Percentiles rank a stretch among this genome's conserved stretches.
Conservation (phyloP, 2,113 vertebrate genomes). For the Sisor rabdophorus region DNA sequence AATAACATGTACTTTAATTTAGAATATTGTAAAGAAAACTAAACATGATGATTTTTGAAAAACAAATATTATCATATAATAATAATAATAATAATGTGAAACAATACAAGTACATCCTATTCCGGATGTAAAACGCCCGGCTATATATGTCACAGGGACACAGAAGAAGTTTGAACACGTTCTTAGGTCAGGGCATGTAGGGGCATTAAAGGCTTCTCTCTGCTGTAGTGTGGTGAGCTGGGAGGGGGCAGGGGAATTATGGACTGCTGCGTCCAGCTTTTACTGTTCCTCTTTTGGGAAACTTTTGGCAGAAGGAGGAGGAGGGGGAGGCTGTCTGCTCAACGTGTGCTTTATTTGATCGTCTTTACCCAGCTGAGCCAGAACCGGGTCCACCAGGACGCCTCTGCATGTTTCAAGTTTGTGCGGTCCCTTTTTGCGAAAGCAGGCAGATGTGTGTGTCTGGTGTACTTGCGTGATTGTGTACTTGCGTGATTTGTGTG, state of each 20-base stretch:
- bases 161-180: conserved; percentile 31
- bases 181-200: conserved; percentile 9
- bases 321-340: conserved; percentile 25
- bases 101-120: too few relatives aligned
- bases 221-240: conserved; percentile 16
- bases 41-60: too few relatives aligned
- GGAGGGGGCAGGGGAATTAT: conserved; percentile 23
- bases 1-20: too few relatives aligned
- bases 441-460: conserved; percentile 47
- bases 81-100: too few relatives aligned
- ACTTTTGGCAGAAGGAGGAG: background rate
- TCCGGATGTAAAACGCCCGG: too few relatives aligned
- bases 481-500: too few relatives aligned
- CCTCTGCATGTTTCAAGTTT: conserved; percentile 54
- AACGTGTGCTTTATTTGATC: conserved; percentile 59
- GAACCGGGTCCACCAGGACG: conserved; percentile 44
- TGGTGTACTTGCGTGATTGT: too few relatives aligned
- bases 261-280: conserved; percentile 26
- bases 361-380: conserved; percentile 48
- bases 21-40: too few relatives aligned
- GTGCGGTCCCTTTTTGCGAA: conserved; percentile 17
- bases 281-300: conserved; percentile 27
- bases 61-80: too few relatives aligned
- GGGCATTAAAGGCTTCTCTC: conserved; percentile 16
- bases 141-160: conserved; percentile 45